Conservation (phyloP, 2,113 vertebrate species). For the Vidua chalybeata region DNA sequence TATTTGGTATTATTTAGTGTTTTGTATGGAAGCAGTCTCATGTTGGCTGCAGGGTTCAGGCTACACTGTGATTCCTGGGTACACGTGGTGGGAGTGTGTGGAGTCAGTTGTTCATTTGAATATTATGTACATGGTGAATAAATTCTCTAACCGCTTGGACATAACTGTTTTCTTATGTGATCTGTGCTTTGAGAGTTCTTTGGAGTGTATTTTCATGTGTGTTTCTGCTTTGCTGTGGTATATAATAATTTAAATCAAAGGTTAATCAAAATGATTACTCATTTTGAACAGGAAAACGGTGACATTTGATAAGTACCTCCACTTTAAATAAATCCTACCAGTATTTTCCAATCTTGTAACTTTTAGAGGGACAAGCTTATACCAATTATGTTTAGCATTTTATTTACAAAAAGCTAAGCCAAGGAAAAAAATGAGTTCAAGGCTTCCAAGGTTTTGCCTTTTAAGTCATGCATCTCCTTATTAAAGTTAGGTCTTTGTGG, state of each 20-base stretch:
- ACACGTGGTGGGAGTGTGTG: background rate
- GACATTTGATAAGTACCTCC: conserved; percentile 53
- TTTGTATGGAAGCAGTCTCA: background rate
- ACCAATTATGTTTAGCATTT: conserved; percentile 19
- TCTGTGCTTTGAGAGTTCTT: background rate
- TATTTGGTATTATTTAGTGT: background rate
- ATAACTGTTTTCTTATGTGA: conserved; percentile 58
- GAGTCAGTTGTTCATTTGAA: conserved; percentile 2
- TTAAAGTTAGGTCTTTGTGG: background rate
- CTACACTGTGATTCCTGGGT: background rate
- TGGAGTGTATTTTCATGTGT: conserved; percentile 36
- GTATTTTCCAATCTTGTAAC: conserved; percentile 37
- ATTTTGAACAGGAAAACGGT: conserved; percentile 50
- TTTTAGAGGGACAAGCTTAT: conserved; percentile 13
- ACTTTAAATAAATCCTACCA: conserved; percentile 53
- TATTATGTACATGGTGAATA: background rate
- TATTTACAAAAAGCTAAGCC: conserved; percentile 36
- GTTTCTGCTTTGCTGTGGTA: conserved; percentile 53
- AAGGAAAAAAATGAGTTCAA: background rate
- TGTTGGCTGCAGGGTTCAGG: background rate
- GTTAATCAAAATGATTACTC: conserved; percentile 56
- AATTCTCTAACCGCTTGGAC: background rate
- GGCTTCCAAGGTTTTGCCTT: background rate
- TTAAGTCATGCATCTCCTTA: conserved; percentile 6
- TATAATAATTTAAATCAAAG: conserved; percentile 61